Base-by-base conservation (phyloP, 1,140 invertebrate species). In the Bombyx mori region DNA sequence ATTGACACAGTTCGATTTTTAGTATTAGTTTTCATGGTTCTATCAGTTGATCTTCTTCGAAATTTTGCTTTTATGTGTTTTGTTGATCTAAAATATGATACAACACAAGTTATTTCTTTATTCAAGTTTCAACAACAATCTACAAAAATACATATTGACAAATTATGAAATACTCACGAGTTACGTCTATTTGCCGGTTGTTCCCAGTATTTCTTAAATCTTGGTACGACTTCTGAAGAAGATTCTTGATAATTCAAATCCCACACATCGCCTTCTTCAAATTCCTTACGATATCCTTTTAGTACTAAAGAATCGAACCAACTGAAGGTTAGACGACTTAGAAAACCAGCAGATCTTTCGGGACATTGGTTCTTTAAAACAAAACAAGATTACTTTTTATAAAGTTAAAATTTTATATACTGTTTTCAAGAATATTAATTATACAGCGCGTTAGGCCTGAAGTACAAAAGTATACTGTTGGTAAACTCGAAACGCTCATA, bases 281-380 rank as follows among this genome's bases (percentile, higher is more conserved):
- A 86, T 8, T 95, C 94, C 61, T 93, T 92, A 64, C 91, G 92
- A 82, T 94, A 98, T 1, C 97, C 97, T 62, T 91, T 92, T 86
- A 94, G 92, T 1, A 95, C 93, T 66, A 98, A 86, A 1, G 84
- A 61, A 82, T 97, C 95, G 81, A 99, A 98, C 98, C 98, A 99
- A 56, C 93, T 91, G 81, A 98, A 99, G 0, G 94, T 91, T 4
- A 99, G 84, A 55, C 92, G 91, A 22, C 96, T 97, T n/a, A 97
- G 90, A 82, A 98, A 99, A 22, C 97, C 97, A 46, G 96, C 90
- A 56, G 88, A 84, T 54, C 91, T 88, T 81, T 99, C 97, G 53
- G 98, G 98, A 86, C 96, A 98, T 72, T 93, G 93, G 67, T 92
- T 94, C 91, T 97, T 86, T 59, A 58, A 45, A 60, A 52, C 62